Conservation (phyloP, 2,888 invertebrate genomes). For the Unio pictorum region DNA sequence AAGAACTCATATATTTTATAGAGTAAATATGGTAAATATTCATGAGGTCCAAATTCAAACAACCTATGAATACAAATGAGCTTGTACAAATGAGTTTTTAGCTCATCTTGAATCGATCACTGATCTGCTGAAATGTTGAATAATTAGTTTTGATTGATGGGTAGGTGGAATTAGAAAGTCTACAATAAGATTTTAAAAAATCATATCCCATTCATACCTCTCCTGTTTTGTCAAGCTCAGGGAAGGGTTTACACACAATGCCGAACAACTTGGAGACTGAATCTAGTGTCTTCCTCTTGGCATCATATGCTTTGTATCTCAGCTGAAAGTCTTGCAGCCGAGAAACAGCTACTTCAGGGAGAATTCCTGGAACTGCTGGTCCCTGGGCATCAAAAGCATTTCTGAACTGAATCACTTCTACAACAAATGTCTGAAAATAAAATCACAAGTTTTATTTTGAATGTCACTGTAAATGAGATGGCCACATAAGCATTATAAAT, state of each 20-base stretch:
- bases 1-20: too few relatives aligned
- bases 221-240: slow-evolving; percentile 71
- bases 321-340: slow-evolving; percentile 69
- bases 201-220: slow-evolving; percentile 53
- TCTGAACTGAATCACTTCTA: slow-evolving; percentile 71
- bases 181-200: not conserved
- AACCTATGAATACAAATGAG: too few relatives aligned
- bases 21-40: too few relatives aligned
- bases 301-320: slow-evolving; percentile 65
- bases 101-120: too few relatives aligned
- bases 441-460: not conserved
- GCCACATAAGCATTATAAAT: too few relatives aligned
- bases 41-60: too few relatives aligned
- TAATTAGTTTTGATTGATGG: not conserved
- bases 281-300: slow-evolving; percentile 69
- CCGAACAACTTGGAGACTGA: slow-evolving; percentile 72
- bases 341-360: slow-evolving; percentile 68
- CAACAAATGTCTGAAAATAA: slow-evolving; percentile 68
- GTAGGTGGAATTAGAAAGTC: not conserved
- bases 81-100: too few relatives aligned
- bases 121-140: not conserved
- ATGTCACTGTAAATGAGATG: too few relatives aligned
- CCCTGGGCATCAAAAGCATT: slow-evolving; percentile 72
- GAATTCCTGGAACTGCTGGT: slow-evolving; percentile 68
- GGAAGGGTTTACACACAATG: slow-evolving; percentile 69